These are phyloP conservation scores for Melanchra persicariae DNA, from an alignment of 2,888 invertebrate species.

Conservation along the genomic window DNA sequence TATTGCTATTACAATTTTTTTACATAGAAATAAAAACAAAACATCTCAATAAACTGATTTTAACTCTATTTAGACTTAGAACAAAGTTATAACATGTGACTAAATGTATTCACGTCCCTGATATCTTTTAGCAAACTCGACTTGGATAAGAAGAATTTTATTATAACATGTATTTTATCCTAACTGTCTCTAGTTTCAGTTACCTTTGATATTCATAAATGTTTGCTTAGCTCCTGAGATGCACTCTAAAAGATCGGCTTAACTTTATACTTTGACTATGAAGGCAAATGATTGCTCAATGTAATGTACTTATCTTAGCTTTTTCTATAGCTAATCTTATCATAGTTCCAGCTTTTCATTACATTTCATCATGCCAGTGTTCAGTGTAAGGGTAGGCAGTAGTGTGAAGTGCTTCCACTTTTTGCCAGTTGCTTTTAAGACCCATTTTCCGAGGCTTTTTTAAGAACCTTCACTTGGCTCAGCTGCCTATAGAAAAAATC, in stretches of 20 bases:
- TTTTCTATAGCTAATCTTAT: not conserved
- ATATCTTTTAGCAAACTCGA: not conserved
- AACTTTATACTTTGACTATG: constrained; percentile 30
- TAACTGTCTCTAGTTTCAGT: constrained; percentile 3
- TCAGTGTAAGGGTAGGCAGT: too few species aligned
- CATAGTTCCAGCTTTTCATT: not conserved
- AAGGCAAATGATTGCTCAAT: constrained; percentile 32
- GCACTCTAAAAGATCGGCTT: constrained; percentile 49
- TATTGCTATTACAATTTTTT: not conserved
- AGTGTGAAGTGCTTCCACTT: too few species aligned
- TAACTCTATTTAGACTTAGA: not conserved
- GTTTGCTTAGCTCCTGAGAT: constrained; percentile 37
- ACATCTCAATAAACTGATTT: not conserved
- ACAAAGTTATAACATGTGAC: not conserved
- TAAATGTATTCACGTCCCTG: not conserved
- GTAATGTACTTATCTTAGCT: not conserved
- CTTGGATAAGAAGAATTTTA: constrained; percentile 3
- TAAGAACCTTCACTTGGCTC: too few species aligned
- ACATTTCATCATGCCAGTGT: not conserved
- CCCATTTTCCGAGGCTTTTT: too few species aligned
- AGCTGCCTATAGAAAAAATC: not conserved
- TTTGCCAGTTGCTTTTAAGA: too few species aligned
- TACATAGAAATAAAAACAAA: not conserved
- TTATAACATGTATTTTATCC: constrained; percentile 9
- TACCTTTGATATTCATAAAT: constrained; percentile 52